Percentiles rank a stretch among this genome's conserved stretches.
These are phyloP conservation scores for Platysternon megacephalum DNA, from an alignment of 2,113 vertebrate species.

Conservation along the genomic window DNA sequence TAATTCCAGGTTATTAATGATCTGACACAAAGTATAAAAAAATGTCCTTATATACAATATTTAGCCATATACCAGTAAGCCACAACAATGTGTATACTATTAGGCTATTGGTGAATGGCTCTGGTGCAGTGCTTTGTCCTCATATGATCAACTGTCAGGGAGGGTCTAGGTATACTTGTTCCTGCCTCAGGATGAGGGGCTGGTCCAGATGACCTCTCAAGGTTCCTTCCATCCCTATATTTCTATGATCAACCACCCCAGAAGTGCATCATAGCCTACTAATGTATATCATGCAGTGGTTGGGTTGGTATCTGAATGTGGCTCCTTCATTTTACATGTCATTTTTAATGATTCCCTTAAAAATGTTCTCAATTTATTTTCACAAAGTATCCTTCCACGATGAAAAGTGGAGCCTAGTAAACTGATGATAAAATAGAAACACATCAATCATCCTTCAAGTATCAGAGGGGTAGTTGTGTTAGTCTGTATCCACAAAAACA, in stretches of 20 bases:
- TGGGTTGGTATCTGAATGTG: neutral
- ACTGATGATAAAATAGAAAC: neutral
- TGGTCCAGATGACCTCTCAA: neutral
- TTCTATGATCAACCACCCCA: neutral
- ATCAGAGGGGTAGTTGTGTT: no score
- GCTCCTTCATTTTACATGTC: neutral
- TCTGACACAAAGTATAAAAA: neutral
- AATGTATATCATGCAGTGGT: neutral
- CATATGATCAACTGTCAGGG: neutral
- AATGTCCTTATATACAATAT: conserved; percentile 35
- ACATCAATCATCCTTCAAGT: neutral
- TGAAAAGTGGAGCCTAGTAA: neutral
- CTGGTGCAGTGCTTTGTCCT: neutral
- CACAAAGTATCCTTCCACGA: neutral
- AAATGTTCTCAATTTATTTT: neutral
- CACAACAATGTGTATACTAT: neutral
- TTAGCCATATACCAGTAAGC: conserved; percentile 23
- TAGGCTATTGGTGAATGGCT: neutral
- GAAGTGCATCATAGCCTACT: neutral
- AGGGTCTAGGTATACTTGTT: neutral
- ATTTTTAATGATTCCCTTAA: neutral
- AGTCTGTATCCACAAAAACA: no score
- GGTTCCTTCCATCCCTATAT: neutral
- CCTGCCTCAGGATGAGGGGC: neutral
- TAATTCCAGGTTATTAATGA: neutral